Evolutionary conservation across 1,140 invertebrate genomes (phyloP).

Genomic region (Lordiphosa stackelbergi): DNA sequence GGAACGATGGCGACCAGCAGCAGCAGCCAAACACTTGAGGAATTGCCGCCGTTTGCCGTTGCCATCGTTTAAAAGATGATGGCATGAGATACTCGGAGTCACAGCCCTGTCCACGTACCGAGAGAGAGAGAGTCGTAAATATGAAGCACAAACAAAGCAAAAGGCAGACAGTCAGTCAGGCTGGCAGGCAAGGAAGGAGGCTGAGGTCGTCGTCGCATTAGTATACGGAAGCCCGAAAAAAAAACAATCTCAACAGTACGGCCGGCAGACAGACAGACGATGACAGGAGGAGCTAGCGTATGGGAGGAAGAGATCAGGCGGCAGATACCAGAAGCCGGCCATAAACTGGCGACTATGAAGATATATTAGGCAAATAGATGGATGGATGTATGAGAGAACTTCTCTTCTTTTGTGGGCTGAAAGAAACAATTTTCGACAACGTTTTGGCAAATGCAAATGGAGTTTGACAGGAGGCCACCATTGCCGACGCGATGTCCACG

Average conservation of each 20-base stretch:
- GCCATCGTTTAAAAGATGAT: constrained; percentile 71
- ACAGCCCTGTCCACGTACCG: constrained; percentile 6
- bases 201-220: constrained; percentile 46
- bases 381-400: constrained; percentile 29
- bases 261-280: constrained; percentile 60
- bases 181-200: constrained; percentile 21
- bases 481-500: constrained; percentile 14
- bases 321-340: constrained; percentile 46
- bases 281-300: constrained; percentile 44
- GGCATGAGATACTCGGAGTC: constrained; percentile 60
- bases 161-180: constrained; percentile 37
- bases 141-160: constrained; percentile 66
- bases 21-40: constrained; percentile 67
- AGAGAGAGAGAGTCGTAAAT: constrained; percentile 60
- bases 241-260: constrained; percentile 64
- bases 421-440: constrained; percentile 63
- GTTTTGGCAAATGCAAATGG: constrained; percentile 71
- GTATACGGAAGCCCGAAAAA: constrained; percentile 62
- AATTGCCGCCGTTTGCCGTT: constrained; percentile 71
- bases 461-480: constrained; percentile 55
- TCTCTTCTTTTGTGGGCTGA: constrained; percentile 7
- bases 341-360: constrained; percentile 74
- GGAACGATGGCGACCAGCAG: constrained; percentile 39
- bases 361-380: constrained; percentile 75
- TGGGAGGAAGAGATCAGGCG: constrained; percentile 24